phyloP scores from a whole-genome alignment of 2,797 vertebrate species.

The Pempheris klunzingeri region DNA sequence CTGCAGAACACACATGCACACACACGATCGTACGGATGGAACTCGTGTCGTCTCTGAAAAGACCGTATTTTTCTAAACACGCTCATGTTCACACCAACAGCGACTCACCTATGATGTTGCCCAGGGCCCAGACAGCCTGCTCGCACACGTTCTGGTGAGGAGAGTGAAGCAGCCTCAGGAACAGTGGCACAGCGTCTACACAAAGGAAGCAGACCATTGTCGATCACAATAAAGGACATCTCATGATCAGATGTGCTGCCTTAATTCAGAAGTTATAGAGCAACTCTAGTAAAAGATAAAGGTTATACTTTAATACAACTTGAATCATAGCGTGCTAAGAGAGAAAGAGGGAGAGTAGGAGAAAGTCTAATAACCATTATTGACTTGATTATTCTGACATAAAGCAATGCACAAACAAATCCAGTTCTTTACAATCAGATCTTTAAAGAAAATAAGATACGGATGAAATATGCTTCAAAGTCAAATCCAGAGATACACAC shows the following conservation, averaged over 20 bases:
- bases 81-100: not conserved
- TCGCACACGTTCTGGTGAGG: constrained; percentile 99
- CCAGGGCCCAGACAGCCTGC: constrained; percentile 98
- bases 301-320: not conserved
- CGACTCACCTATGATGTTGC: constrained; percentile 97
- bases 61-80: not conserved
- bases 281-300: not conserved
- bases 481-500: not conserved
- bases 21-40: not conserved
- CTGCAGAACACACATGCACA: constrained; percentile 78
- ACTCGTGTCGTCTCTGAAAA: not conserved
- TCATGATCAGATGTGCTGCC: not conserved
- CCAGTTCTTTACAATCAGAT: not conserved
- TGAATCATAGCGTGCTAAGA: not conserved
- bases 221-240: not conserved
- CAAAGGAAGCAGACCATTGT: not conserved
- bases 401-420: not conserved
- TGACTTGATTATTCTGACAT: not conserved
- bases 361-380: not conserved
- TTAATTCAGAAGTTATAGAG: not conserved
- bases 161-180: constrained; percentile 96
- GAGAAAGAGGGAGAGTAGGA: not conserved
- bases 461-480: not conserved
- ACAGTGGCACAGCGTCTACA: constrained; percentile 96
- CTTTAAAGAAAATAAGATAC: not conserved